These are phyloP conservation scores for Araneus ventricosus DNA, from an alignment of 1,140 invertebrate species.

Conservation along the genomic window DNA sequence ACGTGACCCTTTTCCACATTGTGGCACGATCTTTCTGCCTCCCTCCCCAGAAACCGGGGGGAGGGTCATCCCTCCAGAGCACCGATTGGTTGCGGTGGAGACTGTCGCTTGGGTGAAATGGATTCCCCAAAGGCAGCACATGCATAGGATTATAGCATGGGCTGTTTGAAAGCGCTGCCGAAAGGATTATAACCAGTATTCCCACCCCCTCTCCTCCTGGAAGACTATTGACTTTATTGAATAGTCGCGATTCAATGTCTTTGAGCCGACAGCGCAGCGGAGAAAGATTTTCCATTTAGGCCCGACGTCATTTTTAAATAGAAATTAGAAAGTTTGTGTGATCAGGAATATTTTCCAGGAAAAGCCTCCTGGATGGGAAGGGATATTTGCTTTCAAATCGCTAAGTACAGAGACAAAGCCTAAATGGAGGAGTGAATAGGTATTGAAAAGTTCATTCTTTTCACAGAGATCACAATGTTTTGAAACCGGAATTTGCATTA, in stretches of 20 bases:
- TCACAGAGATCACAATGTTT: neutral
- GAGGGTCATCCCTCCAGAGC: slow-evolving; percentile 38
- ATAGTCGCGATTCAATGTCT: slow-evolving; percentile 51
- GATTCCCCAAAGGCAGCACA: slow-evolving; percentile 27
- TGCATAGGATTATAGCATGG: slow-evolving; percentile 49
- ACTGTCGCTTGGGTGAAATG: slow-evolving; percentile 54
- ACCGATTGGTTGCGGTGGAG: slow-evolving; percentile 65
- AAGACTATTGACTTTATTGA: slow-evolving; percentile 68
- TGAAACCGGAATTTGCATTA: neutral
- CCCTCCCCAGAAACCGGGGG: neutral
- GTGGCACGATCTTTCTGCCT: slow-evolving; percentile 49
- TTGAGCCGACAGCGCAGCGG: slow-evolving; percentile 3
- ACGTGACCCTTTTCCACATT: slow-evolving; percentile 35
- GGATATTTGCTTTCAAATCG: slow-evolving; percentile 20
- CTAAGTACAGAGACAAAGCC: slow-evolving; percentile 17
- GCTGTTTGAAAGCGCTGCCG: slow-evolving; percentile 59
- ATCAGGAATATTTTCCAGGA: slow-evolving; percentile 6
- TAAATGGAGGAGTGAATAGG: slow-evolving; percentile 14
- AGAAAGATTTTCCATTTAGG: slow-evolving; percentile 45
- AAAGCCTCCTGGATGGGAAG: neutral
- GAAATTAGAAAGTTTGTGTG: slow-evolving; percentile 37
- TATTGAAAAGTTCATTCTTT: slow-evolving; percentile 34
- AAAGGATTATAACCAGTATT: slow-evolving; percentile 37
- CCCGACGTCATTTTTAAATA: slow-evolving; percentile 13
- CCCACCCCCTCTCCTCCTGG: neutral